phyloP scores from a whole-genome alignment of 2,888 invertebrate genomes.

The Anoncus sp. region DNA sequence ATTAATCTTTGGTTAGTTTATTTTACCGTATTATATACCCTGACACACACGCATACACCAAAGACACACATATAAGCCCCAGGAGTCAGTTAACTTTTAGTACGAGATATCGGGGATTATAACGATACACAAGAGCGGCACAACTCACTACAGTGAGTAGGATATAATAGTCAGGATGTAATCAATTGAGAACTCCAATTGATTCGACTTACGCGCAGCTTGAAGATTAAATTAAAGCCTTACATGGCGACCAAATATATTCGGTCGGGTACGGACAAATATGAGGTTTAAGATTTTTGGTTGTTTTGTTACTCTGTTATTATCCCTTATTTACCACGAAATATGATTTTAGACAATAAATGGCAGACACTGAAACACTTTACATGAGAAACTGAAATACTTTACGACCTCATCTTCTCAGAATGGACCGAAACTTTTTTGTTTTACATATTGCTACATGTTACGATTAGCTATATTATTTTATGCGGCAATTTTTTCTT shows the following conservation, averaged over 20 bases:
- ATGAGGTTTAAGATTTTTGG: neutral
- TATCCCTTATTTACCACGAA: neutral
- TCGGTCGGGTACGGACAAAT: neutral
- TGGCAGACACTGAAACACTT: neutral
- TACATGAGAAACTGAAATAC: too few species aligned
- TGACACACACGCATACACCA: neutral
- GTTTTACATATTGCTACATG: too few species aligned
- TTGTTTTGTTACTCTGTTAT: slow-evolving; percentile 3
- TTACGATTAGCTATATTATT: too few species aligned
- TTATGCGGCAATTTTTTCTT: too few species aligned
- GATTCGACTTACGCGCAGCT: slow-evolving; percentile 35
- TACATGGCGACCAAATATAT: neutral
- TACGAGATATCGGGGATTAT: slow-evolving; percentile 15
- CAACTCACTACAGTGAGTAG: slow-evolving; percentile 24
- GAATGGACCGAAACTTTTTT: too few species aligned
- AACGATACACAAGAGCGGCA: slow-evolving; percentile 18
- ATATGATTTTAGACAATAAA: slow-evolving; percentile 5
- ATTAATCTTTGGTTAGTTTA: slow-evolving; percentile 74
- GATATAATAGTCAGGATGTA: slow-evolving; percentile 60
- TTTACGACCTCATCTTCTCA: too few species aligned
- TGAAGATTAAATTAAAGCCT: slow-evolving; percentile 4
- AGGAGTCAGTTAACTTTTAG: slow-evolving; percentile 14
- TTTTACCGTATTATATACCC: slow-evolving; percentile 17
- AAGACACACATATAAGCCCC: slow-evolving; percentile 1
- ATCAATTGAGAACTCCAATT: slow-evolving; percentile 64